A percentile compares a stretch with the other conserved stretches of the same genome.
Conservation (phyloP, 2,888 invertebrate species). For the Agrenia bidenticulata region DNA sequence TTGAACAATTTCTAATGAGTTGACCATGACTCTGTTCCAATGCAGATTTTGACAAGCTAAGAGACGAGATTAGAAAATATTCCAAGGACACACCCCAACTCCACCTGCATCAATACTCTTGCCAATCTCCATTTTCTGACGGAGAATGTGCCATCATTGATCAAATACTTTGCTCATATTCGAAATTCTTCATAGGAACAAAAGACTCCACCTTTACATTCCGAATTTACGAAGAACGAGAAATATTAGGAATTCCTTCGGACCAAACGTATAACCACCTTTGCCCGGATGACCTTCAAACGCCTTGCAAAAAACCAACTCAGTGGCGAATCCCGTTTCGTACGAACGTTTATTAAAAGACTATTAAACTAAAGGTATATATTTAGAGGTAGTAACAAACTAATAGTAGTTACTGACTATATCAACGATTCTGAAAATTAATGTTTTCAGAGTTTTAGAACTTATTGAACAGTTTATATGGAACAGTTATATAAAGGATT, state of each 20-base stretch:
- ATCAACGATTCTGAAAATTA: no score
- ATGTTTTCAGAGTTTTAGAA: no score
- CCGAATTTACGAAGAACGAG: slow-evolving; percentile 95
- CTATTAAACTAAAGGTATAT: neutral
- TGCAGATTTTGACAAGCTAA: neutral
- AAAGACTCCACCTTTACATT: slow-evolving; percentile 94
- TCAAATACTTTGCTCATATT: slow-evolving; percentile 90
- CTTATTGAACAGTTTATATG: no score
- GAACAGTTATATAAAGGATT: no score
- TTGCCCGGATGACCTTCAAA: slow-evolving; percentile 64
- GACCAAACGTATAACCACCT: slow-evolving; percentile 84
- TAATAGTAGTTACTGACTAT: no score
- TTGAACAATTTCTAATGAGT: slow-evolving; percentile 2
- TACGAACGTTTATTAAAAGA: slow-evolving; percentile 1
- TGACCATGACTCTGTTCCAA: neutral
- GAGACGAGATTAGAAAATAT: no score
- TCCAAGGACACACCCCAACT: no score
- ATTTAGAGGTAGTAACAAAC: neutral
- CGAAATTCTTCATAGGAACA: slow-evolving; percentile 84
- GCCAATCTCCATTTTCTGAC: slow-evolving; percentile 24
- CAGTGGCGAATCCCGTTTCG: slow-evolving; percentile 63
- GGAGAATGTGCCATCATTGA: slow-evolving; percentile 87
- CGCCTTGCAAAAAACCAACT: slow-evolving; percentile 71
- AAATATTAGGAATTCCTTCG: slow-evolving; percentile 83
- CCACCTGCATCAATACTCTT: no score